A percentile compares a stretch with the other conserved stretches of the same genome.
These are phyloP conservation scores for Crossocerus cetratus DNA, from an alignment of 2,888 invertebrate species.

Conservation along the genomic window DNA sequence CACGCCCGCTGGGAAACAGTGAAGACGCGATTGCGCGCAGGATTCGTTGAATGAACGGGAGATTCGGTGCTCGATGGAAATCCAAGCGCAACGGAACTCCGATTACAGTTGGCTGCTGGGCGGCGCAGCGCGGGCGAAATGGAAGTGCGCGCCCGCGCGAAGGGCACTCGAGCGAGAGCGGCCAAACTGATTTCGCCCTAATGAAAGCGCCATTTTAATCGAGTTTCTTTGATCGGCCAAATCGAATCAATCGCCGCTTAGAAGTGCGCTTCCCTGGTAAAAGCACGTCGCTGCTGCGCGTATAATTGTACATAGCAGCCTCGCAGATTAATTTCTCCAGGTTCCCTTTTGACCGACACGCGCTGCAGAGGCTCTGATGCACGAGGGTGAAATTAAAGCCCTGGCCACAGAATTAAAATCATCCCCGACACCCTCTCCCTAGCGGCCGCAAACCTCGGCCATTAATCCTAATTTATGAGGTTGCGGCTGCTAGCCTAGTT, in stretches of 20 bases:
- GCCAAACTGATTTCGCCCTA: conserved; percentile 24
- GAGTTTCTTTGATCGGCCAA: conserved; percentile 19
- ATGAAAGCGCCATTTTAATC: conserved; percentile 12
- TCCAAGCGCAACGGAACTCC: too few relatives aligned
- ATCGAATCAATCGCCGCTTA: conserved; percentile 26
- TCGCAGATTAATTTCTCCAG: conserved; percentile 47
- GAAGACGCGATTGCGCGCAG: too few relatives aligned
- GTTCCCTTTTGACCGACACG: conserved; percentile 49
- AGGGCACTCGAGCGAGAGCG: conserved; percentile 1
- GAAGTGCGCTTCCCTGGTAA: conserved; percentile 24
- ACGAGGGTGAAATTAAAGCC: conserved; percentile 41
- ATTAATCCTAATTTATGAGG: conserved; percentile 45
- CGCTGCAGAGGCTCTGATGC: conserved; percentile 37
- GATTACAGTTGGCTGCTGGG: too few relatives aligned
- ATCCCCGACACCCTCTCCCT: conserved; percentile 7
- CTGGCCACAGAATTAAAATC: conserved; percentile 44
- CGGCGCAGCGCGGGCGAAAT: too few relatives aligned
- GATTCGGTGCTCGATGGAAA: too few relatives aligned
- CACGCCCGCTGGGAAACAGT: too few relatives aligned
- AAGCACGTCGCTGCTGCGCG: conserved; percentile 39
- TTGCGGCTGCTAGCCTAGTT: conserved; percentile 4
- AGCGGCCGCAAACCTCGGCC: conserved; percentile 14
- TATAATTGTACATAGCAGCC: conserved; percentile 30
- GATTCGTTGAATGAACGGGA: too few relatives aligned
- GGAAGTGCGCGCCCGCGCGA: too few relatives aligned